Evolutionary conservation across 2,888 invertebrate species (phyloP).

Genomic region (Orchesellides sinensis): DNA sequence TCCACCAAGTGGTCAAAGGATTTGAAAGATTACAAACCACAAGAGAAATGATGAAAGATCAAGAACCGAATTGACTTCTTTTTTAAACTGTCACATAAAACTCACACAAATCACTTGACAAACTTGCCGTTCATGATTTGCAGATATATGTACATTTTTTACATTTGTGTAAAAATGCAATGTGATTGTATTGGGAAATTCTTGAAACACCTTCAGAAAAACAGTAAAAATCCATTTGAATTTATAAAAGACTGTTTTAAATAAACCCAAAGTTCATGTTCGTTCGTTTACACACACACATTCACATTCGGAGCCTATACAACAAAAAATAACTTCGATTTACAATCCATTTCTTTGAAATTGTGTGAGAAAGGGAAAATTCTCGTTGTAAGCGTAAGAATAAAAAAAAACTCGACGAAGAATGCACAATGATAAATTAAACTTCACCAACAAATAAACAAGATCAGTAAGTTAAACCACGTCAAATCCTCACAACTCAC

Average conservation of each 20-base stretch:
- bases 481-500: background rate
- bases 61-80: no score
- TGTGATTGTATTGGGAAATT: background rate
- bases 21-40: no score
- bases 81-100: no score
- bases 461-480: background rate
- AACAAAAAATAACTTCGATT: no score
- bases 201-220: background rate
- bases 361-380: constrained; percentile 6
- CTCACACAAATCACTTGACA: no score
- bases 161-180: no score
- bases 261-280: background rate
- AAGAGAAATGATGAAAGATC: no score
- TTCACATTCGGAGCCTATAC: background rate
- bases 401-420: background rate
- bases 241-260: background rate
- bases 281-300: background rate
- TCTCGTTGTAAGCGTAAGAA: constrained; percentile 4
- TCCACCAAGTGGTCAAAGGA: no score
- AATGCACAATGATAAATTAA: background rate
- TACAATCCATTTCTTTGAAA: no score
- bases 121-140: no score
- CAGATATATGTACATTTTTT: no score
- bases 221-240: no score
- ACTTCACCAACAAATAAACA: background rate